Percentiles rank a stretch among this genome's conserved stretches.
These are phyloP conservation scores for Cinara cedri DNA, from an alignment of 2,888 invertebrate genomes.

Conservation along the genomic window DNA sequence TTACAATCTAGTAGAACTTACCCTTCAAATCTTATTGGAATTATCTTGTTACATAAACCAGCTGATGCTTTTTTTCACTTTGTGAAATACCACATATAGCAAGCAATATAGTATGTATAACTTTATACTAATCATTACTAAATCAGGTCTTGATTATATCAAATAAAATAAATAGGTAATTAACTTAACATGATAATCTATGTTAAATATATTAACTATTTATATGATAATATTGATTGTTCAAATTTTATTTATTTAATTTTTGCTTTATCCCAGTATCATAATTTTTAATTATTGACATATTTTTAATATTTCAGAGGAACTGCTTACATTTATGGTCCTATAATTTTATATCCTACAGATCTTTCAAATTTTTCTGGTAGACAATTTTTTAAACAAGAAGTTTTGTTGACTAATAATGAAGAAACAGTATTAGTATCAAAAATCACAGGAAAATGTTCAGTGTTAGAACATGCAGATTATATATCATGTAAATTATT, in stretches of 20 bases:
- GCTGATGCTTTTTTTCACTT: too few species aligned
- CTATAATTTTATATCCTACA: constrained; percentile 86
- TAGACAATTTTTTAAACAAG: constrained; percentile 89
- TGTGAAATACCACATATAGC: too few species aligned
- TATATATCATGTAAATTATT: constrained; percentile 80
- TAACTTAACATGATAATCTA: neutral
- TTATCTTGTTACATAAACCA: too few species aligned
- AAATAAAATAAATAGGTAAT: too few species aligned
- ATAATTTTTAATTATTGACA: neutral
- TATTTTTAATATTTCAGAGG: constrained; percentile 69
- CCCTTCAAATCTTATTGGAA: too few species aligned
- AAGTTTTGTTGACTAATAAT: constrained; percentile 86
- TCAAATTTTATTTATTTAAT: neutral
- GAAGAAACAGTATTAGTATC: constrained; percentile 91
- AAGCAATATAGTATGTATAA: too few species aligned
- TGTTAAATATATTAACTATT: too few species aligned
- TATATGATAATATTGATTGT: too few species aligned
- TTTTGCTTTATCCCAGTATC: neutral
- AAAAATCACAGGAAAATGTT: constrained; percentile 89
- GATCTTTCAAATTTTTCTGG: constrained; percentile 83
- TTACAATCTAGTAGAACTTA: too few species aligned
- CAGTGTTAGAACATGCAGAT: constrained; percentile 87
- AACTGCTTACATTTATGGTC: constrained; percentile 90
- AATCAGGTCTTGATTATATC: too few species aligned
- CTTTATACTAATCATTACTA: too few species aligned